Percentiles rank a stretch among this genome's conserved stretches.
These are phyloP conservation scores for Polypterus bichir DNA, from an alignment of 2,113 vertebrate genomes.

Conservation along the genomic window DNA sequence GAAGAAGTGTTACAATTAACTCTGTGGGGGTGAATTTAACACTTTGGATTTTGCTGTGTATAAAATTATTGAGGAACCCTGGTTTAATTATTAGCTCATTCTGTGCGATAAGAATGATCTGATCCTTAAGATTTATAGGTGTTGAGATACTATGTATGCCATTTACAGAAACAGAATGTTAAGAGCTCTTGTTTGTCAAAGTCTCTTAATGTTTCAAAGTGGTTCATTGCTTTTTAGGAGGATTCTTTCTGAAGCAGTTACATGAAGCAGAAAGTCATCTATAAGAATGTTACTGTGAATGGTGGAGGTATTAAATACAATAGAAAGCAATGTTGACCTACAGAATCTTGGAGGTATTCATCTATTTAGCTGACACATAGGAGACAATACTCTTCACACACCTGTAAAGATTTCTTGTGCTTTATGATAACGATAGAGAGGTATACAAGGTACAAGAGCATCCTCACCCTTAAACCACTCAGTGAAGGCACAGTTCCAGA, in stretches of 20 bases:
- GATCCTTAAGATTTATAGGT: neutral
- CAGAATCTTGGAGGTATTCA: neutral
- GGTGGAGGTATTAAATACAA: neutral
- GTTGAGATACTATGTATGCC: neutral
- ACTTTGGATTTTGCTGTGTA: too few relatives aligned
- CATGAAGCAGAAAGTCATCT: slow-evolving; percentile 3
- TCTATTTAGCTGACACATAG: slow-evolving; percentile 1
- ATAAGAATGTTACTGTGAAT: neutral
- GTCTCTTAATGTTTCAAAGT: neutral
- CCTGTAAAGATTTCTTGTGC: neutral
- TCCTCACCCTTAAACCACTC: neutral
- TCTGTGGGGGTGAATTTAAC: too few relatives aligned
- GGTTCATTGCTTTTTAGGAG: neutral
- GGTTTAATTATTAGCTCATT: too few relatives aligned
- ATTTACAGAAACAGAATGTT: slow-evolving; percentile 1
- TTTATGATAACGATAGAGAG: neutral
- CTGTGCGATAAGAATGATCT: too few relatives aligned
- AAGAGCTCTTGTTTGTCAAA: neutral
- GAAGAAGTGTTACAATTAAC: too few relatives aligned
- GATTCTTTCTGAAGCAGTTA: neutral
- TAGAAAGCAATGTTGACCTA: neutral
- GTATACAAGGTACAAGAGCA: slow-evolving; percentile 1
- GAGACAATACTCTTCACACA: neutral
- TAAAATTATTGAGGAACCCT: too few relatives aligned
- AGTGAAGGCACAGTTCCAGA: neutral